phyloP scores from a whole-genome alignment of 2,888 invertebrate species.

The Heliothis peltigera region DNA sequence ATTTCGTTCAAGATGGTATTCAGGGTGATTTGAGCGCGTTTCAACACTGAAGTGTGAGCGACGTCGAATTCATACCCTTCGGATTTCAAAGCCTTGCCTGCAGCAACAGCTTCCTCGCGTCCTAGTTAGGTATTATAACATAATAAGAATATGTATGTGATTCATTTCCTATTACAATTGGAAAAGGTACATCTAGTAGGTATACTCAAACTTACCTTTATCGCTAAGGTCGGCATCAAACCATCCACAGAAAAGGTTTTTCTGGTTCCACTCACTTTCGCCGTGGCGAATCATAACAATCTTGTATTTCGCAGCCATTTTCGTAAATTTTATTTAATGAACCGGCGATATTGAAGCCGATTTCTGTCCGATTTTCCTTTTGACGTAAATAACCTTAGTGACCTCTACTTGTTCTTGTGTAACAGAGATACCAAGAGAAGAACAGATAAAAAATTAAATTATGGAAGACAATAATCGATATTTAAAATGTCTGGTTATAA shows the following conservation, averaged over 20 bases:
- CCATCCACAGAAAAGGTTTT: constrained; percentile 94
- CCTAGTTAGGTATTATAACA: constrained; percentile 79
- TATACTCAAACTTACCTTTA: constrained; percentile 87
- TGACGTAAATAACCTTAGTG: constrained; percentile 80
- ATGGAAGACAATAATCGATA: background rate
- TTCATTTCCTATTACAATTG: background rate
- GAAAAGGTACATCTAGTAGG: background rate
- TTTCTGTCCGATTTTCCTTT: constrained; percentile 42
- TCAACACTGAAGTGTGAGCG: constrained; percentile 95
- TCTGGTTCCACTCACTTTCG: constrained; percentile 94
- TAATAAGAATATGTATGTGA: background rate
- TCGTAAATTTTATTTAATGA: constrained; percentile 43
- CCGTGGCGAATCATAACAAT: constrained; percentile 94
- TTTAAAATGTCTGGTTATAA: too few species aligned
- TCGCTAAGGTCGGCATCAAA: constrained; percentile 92
- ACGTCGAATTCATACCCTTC: constrained; percentile 93
- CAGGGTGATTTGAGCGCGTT: constrained; percentile 94
- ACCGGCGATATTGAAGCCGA: constrained; percentile 59
- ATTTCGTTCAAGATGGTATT: constrained; percentile 92
- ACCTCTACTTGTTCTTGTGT: constrained; percentile 64
- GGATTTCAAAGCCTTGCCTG: constrained; percentile 93
- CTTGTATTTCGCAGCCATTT: constrained; percentile 88
- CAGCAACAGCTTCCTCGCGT: constrained; percentile 91
- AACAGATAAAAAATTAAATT: background rate
- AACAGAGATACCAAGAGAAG: too few species aligned